A percentile compares a stretch with the other conserved stretches of the same genome.
Evolutionary conservation across 2,113 vertebrate genomes (phyloP).

Genomic region (Coturnix japonica): DNA sequence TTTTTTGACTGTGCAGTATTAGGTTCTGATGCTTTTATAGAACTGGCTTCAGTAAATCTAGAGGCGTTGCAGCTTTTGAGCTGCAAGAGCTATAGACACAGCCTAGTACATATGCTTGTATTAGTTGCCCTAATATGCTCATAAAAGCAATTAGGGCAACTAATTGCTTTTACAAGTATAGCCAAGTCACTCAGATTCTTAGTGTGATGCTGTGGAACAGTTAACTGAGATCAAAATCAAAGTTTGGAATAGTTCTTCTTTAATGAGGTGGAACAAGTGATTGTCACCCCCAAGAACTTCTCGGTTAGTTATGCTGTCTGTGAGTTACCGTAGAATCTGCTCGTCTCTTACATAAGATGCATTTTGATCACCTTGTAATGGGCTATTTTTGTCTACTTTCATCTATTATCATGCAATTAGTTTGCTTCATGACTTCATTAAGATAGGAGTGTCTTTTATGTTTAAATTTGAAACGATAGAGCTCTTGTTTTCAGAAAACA

Average conservation of each 20-base stretch:
- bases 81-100: background rate
- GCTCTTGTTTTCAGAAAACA: background rate
- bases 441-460: background rate
- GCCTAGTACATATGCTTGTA: no score
- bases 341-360: conserved; percentile 34
- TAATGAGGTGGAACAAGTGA: background rate
- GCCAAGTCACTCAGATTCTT: background rate
- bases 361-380: conserved; percentile 14
- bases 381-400: conserved; percentile 32
- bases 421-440: background rate
- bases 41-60: background rate
- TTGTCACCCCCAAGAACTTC: background rate
- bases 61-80: background rate
- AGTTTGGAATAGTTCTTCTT: background rate
- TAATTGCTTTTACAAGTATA: background rate
- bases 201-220: background rate
- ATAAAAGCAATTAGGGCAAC: no score
- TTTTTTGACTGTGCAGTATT: background rate
- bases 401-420: conserved; percentile 18
- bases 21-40: conserved; percentile 9
- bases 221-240: conserved; percentile 11
- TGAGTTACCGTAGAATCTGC: conserved; percentile 10
- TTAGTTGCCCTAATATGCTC: no score
- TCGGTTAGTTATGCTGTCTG: background rate
- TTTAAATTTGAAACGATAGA: background rate